Conservation (phyloP, 1,140 invertebrate species). For the Muscidifurax raptorellus region DNA sequence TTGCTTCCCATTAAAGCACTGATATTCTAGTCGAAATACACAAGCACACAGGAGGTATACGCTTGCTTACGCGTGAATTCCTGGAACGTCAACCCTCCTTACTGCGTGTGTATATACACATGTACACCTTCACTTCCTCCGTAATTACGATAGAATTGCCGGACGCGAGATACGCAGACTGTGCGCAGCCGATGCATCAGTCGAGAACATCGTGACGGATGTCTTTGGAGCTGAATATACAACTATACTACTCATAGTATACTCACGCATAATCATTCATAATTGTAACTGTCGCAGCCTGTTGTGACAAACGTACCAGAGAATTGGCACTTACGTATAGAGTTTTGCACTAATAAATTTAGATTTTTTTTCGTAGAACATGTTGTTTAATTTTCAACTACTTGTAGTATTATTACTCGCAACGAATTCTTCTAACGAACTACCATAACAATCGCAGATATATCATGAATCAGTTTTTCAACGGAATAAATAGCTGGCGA, state of each 20-base stretch:
- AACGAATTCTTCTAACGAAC: no score
- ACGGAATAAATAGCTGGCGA: neutral
- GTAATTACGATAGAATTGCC: slow-evolving; percentile 46
- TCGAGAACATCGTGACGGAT: slow-evolving; percentile 31
- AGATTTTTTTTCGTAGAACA: no score
- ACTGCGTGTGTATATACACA: neutral
- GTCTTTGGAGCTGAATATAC: slow-evolving; percentile 37
- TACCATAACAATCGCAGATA: no score
- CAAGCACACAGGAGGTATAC: neutral
- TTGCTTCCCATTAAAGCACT: neutral
- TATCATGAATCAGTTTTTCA: no score
- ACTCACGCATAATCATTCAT: slow-evolving; percentile 35
- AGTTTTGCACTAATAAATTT: no score
- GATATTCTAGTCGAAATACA: neutral
- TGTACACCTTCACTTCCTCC: neutral
- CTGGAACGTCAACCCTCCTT: slow-evolving; percentile 19
- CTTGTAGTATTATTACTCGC: no score
- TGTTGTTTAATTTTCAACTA: no score
- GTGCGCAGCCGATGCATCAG: slow-evolving; percentile 12
- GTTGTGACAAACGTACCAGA: neutral
- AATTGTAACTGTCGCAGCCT: slow-evolving; percentile 33
- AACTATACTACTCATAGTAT: neutral
- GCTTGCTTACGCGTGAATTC: slow-evolving; percentile 12
- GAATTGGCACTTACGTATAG: neutral
- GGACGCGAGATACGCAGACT: slow-evolving; percentile 26